Evolutionary conservation across 2,888 invertebrate genomes (phyloP), one percentile per base, ranked within the genome.

Genomic region (Teinopalpus imperialis): DNA sequence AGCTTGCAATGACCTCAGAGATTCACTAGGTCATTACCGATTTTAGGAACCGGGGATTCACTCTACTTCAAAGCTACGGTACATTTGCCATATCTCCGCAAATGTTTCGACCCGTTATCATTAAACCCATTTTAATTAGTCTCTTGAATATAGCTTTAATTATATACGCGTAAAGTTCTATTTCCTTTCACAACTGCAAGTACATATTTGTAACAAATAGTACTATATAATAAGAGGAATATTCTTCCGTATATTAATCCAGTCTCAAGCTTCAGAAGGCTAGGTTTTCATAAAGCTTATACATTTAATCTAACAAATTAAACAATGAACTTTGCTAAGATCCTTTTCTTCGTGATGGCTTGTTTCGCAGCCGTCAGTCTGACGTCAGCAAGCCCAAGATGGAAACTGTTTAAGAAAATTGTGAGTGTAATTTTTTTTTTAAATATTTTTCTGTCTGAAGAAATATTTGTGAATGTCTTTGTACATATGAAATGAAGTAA

Each of bases 291-390:
- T 0, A 1, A 8, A 6, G 2, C 1, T 26, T 2, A 13, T 4
- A 6, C n/a, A 12, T 34, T 20, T 27, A 5, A 0, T 14, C 26
- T 9, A 18, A 16, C 14, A 20, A 21, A 20, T 13, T 6, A 6
- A 23, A 67, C 56, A 58, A 75, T 74, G 74, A 69, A 74, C 53
- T 71, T 72, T 42, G 18, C 49, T 2, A 61, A 54, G 26, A 46
- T 64, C 14, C 53, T 67, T 0, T 57, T 63, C 26, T 54, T 66
- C 40, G 35, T 66, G 1, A 51, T 66, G 35, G 52, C 59, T n/a
- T 58, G 54, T 24, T 29, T 64, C 4, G 16, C 60, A 23, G 56
- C 54, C 7, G n/a, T 61, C 18, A 43, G 52, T 3, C 30, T 52
- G 8, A 60, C 60, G 3, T 40, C 49, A 5, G 61, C 56, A 0